Evolutionary conservation across 2,113 vertebrate species (phyloP).

Genomic region (Prunella himalayana): DNA sequence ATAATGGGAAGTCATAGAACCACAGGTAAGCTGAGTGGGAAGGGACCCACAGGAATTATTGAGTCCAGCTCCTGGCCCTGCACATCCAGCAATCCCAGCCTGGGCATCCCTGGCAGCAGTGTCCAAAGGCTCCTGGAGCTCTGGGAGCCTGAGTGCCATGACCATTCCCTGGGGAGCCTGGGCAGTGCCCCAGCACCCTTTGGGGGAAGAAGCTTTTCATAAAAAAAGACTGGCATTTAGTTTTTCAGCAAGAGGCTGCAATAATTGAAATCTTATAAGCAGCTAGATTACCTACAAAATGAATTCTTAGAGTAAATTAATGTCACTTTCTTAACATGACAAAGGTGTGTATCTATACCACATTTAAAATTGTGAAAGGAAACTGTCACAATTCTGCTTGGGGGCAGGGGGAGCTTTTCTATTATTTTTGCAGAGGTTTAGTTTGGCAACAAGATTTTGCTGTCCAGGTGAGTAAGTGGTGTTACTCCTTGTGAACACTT

Average conservation of each 20-base stretch:
- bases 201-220: background rate
- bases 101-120: rapidly evolving
- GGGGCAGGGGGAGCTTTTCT: background rate
- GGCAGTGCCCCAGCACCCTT: background rate
- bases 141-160: rapidly evolving
- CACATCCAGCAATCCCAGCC: background rate
- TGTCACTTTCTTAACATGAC: background rate
- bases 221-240: background rate
- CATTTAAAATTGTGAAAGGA: background rate
- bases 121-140: background rate
- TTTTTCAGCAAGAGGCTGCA: background rate
- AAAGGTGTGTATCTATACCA: background rate
- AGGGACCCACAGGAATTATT: background rate
- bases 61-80: background rate
- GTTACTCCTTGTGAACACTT: background rate
- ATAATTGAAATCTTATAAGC: background rate
- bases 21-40: background rate
- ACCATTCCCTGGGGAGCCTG: background rate
- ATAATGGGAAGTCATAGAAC: background rate
- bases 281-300: background rate
- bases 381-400: background rate
- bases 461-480: background rate
- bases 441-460: background rate
- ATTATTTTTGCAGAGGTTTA: background rate
- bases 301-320: background rate